Base-by-base conservation (phyloP, 2,888 invertebrate genomes). In the Nysson spinosus region DNA sequence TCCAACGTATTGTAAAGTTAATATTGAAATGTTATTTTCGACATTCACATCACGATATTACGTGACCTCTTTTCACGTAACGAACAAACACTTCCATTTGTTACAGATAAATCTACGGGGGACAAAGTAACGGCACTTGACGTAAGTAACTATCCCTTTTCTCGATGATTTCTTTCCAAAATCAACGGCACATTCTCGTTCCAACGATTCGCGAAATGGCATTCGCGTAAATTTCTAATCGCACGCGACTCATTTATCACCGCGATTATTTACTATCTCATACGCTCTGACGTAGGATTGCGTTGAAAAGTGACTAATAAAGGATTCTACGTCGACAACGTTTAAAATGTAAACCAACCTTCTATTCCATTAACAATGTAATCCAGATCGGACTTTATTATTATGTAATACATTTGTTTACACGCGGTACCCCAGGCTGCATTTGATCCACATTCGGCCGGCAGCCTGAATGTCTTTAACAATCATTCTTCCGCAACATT, bases 121-220 rank as follows among this genome's bases (percentile, higher is more conserved):
- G 91, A 91, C 83, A 91, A 90, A 89, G 89, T 90, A 88, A 89
- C 88, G 77, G 89, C 89, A 58, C 90, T 90, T 87, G 91, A 92
- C 83, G 92, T 92, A 87, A 91, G 92, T 91, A 86, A 16, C 50
- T 1, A 22, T 49, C 24, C 17, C 22, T 49, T 42, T 4, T 9
- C 12, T n/a, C 11, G 6, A 11, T 30, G 1, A 30, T 30, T 30
- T 2, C n/a, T n/a, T n/a, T n/a, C n/a, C n/a, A n/a, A n/a, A n/a
- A n/a, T n/a, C n/a, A n/a, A n/a, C n/a, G n/a, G n/a, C n/a, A n/a
- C n/a, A n/a, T n/a, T n/a, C n/a, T n/a, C n/a, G n/a, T n/a, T n/a
- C n/a, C n/a, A n/a, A n/a, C n/a, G n/a, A n/a, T n/a, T n/a, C n/a
- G n/a, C n/a, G n/a, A n/a, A n/a, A n/a, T n/a, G n/a, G n/a, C n/a